Conservation (phyloP, 35 echinoderm and acorn worm genomes). For the Heliocidaris tuberculata region DNA sequence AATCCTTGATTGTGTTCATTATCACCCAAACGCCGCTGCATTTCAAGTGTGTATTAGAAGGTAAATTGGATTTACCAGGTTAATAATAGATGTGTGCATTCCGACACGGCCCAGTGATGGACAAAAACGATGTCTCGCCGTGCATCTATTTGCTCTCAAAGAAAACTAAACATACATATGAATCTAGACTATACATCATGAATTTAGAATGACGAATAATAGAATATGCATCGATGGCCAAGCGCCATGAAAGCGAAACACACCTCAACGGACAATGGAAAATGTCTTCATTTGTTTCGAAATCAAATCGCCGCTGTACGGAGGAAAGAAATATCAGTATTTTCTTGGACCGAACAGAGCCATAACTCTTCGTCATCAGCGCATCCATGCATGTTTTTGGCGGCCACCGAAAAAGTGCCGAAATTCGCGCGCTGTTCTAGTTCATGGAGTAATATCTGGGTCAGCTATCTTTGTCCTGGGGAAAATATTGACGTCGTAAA, state of each 20-base stretch:
- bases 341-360: background rate
- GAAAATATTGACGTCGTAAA: conserved; percentile 38
- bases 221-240: background rate
- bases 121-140: background rate
- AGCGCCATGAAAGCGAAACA: background rate
- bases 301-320: background rate
- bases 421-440: conserved; percentile 34
- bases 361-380: background rate
- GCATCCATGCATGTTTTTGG: background rate
- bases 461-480: background rate
- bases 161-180: background rate
- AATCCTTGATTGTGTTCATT: conserved; percentile 11
- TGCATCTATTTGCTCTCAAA: background rate
- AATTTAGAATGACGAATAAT: background rate
- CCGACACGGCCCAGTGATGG: background rate
- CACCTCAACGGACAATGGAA: background rate
- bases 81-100: background rate
- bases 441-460: conserved; percentile 33
- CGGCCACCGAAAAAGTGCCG: conserved; percentile 4
- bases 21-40: background rate
- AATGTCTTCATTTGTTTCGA: background rate
- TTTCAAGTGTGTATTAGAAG: background rate
- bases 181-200: background rate
- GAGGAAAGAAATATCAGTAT: background rate
- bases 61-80: conserved; percentile 10